Percentiles rank a stretch among this genome's conserved stretches.
Conservation (phyloP, 2,888 invertebrate species). For the Eristalinus aeneus region DNA sequence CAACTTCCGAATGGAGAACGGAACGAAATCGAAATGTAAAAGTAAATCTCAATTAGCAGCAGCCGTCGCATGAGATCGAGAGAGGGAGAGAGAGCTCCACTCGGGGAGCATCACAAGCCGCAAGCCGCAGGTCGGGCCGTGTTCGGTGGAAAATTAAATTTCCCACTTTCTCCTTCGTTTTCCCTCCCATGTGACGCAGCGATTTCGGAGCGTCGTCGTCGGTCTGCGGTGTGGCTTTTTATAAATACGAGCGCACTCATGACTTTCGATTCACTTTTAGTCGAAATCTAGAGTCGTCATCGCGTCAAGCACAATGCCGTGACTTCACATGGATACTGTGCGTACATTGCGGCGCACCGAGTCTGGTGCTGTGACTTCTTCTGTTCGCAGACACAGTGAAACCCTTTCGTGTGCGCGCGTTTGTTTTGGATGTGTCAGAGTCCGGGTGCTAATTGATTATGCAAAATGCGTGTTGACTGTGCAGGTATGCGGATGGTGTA, state of each 20-base stretch:
- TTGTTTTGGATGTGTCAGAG: neutral
- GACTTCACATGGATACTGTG: conserved; percentile 1
- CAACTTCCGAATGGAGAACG: conserved; percentile 41
- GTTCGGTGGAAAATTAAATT: conserved; percentile 72
- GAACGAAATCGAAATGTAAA: conserved; percentile 22
- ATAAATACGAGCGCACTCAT: conserved; percentile 76
- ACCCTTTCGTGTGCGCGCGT: conserved; percentile 9
- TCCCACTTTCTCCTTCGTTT: conserved; percentile 78
- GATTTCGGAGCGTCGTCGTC: neutral
- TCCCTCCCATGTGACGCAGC: conserved; percentile 52
- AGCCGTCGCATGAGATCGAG: too few species aligned
- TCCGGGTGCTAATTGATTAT: conserved; percentile 44
- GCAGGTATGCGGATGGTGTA: conserved; percentile 38
- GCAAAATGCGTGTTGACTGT: conserved; percentile 33
- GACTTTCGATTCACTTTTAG: conserved; percentile 75
- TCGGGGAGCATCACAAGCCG: neutral
- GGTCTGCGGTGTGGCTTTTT: conserved; percentile 73
- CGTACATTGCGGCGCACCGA: conserved; percentile 7
- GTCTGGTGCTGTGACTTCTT: neutral
- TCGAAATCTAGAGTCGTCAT: conserved; percentile 72
- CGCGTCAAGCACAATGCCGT: conserved; percentile 44
- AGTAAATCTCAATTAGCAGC: neutral
- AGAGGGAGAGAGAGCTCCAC: conserved; percentile 26
- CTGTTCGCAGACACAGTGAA: conserved; percentile 27
- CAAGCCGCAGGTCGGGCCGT: conserved; percentile 8